Base-by-base conservation (phyloP, 2,797 vertebrate genomes). In the Odontamblyopus lacepedii region DNA sequence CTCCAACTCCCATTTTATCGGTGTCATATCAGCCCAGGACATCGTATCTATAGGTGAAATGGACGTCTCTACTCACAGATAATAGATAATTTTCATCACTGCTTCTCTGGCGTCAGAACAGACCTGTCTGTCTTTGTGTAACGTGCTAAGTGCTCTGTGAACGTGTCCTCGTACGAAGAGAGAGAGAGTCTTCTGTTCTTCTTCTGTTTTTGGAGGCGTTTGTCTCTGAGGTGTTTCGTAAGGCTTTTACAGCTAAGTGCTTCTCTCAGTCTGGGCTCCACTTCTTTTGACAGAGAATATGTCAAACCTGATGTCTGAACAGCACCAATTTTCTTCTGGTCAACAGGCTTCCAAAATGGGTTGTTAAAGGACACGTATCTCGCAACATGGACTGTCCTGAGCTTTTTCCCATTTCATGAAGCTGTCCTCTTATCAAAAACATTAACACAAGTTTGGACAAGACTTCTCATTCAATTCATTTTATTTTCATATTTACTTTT, bases 51-150 rank as follows among this genome's bases (percentile, higher is more conserved):
- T 32, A 32, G 30, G 30, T 32, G 4, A 4, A 32, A 32, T 5
- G 81, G 74, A 79, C 69, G 51, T 77, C 76, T 84, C 91, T 98
- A 98, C 97, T 98, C 98, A 98, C 97, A 99, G 95, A 96, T 98
- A 99, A 95, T 99, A 99, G 97, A 99, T 23, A 23, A 23, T 61
- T 19, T 69, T 50, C 35, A 44, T 44, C 9, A 41, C 35, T 65
- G 23, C 4, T 41, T 65, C 15, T 18, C 23, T 65, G 41, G 2
- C 6, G 18, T 18, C 4, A 66, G 38, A 23, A 50, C 9, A 41
- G 8, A 23, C 38, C 15, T 27, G n/a, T 48, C n/a, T 23, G 48
- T 44, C n/a, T 12, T 15, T 23, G 15, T 29, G 9, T 27, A 29
- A 30, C 12, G 44, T 18, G 2, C 51, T 66, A 3, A 18, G 26